These are phyloP conservation scores for Drosophila tani DNA, from an alignment of 1,140 invertebrate species.

Conservation along the genomic window DNA sequence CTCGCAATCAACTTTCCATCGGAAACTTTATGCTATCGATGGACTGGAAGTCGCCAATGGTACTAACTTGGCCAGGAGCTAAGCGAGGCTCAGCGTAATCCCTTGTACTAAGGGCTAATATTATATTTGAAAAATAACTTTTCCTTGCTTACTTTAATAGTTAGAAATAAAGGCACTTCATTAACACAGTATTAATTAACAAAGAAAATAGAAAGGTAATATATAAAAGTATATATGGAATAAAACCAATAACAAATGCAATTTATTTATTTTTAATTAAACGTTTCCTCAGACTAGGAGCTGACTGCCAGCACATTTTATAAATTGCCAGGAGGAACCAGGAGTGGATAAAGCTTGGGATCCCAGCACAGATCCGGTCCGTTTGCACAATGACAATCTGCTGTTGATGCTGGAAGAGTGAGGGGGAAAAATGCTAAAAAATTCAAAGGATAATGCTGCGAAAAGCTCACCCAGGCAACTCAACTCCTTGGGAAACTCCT, in stretches of 20 bases:
- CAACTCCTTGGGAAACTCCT: constrained; percentile 9
- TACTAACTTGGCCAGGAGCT: constrained; percentile 17
- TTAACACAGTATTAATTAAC: no score
- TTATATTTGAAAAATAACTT: not conserved
- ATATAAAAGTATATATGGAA: no score
- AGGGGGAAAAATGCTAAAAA: not conserved
- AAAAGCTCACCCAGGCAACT: not conserved
- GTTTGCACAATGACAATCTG: constrained; percentile 15
- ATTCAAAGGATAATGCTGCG: constrained; percentile 26
- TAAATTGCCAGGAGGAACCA: constrained; percentile 1
- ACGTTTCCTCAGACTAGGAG: not conserved
- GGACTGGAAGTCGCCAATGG: constrained; percentile 6
- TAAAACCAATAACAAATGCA: not conserved
- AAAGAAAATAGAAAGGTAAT: no score
- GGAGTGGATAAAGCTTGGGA: constrained; percentile 4
- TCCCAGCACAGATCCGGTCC: no score
- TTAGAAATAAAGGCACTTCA: no score
- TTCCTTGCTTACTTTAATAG: no score
- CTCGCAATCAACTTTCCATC: constrained; percentile 33
- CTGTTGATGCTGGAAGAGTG: not conserved
- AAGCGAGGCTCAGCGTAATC: not conserved
- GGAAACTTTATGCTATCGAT: constrained; percentile 42
- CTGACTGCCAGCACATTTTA: constrained; percentile 12
- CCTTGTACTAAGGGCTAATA: not conserved
- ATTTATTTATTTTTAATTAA: constrained; percentile 16